Conservation (phyloP, 2,113 vertebrate species). For the Rhineura floridana region DNA sequence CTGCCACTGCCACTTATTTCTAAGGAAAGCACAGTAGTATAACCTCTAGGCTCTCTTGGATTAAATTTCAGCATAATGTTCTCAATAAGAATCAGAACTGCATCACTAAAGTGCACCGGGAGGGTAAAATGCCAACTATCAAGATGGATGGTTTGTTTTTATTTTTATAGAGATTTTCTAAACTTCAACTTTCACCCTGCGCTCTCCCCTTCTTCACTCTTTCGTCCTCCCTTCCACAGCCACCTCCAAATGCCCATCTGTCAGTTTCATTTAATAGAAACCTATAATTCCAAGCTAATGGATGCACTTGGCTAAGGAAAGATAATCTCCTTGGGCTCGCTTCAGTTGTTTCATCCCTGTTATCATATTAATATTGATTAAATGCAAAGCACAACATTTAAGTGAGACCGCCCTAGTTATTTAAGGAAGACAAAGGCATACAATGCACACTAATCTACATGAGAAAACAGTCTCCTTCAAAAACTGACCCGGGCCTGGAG, state of each 20-base stretch:
- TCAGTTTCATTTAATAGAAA: slow-evolving; percentile 67
- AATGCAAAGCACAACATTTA: slow-evolving; percentile 58
- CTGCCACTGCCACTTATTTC: slow-evolving; percentile 17
- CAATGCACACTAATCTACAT: slow-evolving; percentile 43
- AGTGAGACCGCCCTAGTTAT: slow-evolving; percentile 61
- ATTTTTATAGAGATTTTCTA: slow-evolving; percentile 80
- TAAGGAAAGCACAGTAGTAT: background rate
- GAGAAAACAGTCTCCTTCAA: background rate
- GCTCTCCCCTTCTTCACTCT: slow-evolving; percentile 37
- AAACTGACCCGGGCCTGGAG: background rate
- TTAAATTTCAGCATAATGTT: slow-evolving; percentile 73
- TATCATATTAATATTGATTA: slow-evolving; percentile 75
- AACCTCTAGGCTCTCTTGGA: slow-evolving; percentile 53
- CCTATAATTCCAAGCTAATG: slow-evolving; percentile 70
- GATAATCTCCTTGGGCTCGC: slow-evolving; percentile 66
- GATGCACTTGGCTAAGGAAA: slow-evolving; percentile 60
- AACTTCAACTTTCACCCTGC: slow-evolving; percentile 76
- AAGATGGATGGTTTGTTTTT: slow-evolving; percentile 80
- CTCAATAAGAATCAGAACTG: slow-evolving; percentile 64
- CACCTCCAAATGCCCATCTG: slow-evolving; percentile 65
- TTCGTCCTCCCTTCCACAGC: slow-evolving; percentile 52
- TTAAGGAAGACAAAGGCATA: slow-evolving; percentile 54
- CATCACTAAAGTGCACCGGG: slow-evolving; percentile 73
- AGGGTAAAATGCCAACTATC: slow-evolving; percentile 71
- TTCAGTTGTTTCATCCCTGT: slow-evolving; percentile 69